Percentiles rank a stretch among this genome's conserved stretches.
Conservation (phyloP, 1,140 invertebrate species). For the Galendromus occidentalis region DNA sequence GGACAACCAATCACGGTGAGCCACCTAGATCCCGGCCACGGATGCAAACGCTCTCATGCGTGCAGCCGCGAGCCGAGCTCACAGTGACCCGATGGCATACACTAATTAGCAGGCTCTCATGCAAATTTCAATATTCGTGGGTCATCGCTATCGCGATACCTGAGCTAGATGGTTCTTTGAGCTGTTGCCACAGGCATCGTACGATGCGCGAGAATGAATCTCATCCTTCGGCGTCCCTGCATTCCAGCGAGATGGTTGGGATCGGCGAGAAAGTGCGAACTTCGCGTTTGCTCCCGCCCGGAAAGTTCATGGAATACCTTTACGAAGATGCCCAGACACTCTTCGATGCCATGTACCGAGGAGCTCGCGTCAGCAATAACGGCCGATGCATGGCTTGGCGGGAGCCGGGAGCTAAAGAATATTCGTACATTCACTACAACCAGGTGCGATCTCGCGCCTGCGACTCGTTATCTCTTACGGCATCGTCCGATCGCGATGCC, state of each 20-base stretch:
- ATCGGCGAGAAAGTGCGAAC: neutral
- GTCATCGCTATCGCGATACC: too few relatives aligned
- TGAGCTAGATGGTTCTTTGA: too few relatives aligned
- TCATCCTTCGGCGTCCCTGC: too few relatives aligned
- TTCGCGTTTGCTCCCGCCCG: slow-evolving; percentile 23
- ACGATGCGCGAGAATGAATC: too few relatives aligned
- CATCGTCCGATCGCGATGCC: slow-evolving; percentile 9
- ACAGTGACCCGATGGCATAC: too few relatives aligned
- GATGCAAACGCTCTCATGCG: too few relatives aligned
- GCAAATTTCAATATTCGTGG: too few relatives aligned
- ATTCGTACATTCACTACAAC: slow-evolving; percentile 83
- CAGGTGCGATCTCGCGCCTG: slow-evolving; percentile 37
- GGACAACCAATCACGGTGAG: neutral
- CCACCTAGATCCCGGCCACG: too few relatives aligned
- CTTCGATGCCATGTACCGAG: slow-evolving; percentile 29
- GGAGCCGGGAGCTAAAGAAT: slow-evolving; percentile 56
- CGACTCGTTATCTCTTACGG: neutral
- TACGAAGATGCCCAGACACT: slow-evolving; percentile 30
- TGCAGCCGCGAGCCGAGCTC: too few relatives aligned
- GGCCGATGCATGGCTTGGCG: slow-evolving; percentile 24
- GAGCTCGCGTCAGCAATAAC: slow-evolving; percentile 27
- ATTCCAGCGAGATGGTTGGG: neutral
- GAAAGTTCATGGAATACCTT: slow-evolving; percentile 33
- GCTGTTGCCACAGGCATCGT: too few relatives aligned
- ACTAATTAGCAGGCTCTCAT: too few relatives aligned